Evolutionary conservation across 2,113 vertebrate species (phyloP).

Genomic region (Xiphorhynchus elegans): DNA sequence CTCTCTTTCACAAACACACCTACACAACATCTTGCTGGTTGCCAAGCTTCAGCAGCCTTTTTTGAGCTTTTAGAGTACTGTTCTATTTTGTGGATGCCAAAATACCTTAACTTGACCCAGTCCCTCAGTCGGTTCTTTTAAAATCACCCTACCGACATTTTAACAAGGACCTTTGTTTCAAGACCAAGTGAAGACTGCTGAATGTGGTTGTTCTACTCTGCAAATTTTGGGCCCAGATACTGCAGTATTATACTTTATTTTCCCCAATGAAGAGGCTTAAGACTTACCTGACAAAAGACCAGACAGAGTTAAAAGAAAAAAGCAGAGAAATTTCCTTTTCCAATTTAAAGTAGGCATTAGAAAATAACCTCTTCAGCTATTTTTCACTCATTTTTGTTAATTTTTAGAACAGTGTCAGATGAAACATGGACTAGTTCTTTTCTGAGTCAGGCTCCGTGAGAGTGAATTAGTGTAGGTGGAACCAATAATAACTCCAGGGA

Average conservation of each 20-base stretch:
- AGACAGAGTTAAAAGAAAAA: not conserved
- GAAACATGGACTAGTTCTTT: conserved; percentile 36
- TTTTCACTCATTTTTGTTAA: conserved; percentile 45
- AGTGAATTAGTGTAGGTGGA: conserved; percentile 52
- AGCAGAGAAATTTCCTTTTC: not conserved
- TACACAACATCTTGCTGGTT: conserved; percentile 50
- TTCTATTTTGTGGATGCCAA: not conserved
- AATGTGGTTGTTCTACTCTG: not conserved
- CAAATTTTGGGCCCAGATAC: not conserved
- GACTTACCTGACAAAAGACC: not conserved
- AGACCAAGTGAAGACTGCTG: not conserved
- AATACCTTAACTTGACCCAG: conserved; percentile 41
- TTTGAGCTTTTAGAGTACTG: conserved; percentile 12
- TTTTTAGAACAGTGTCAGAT: conserved; percentile 19
- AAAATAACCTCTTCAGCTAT: conserved; percentile 31
- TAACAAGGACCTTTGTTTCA: not conserved
- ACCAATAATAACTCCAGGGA: conserved; percentile 55
- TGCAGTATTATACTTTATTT: not conserved
- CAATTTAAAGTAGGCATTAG: not conserved
- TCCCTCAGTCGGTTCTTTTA: not conserved
- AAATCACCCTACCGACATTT: not conserved
- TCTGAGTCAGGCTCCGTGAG: conserved; percentile 21
- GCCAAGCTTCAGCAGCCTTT: conserved; percentile 25
- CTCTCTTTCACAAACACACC: conserved; percentile 50
- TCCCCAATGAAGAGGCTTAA: not conserved